Evolutionary conservation across 1,140 invertebrate genomes (phyloP).

Genomic region (Agrilus planipennis): DNA sequence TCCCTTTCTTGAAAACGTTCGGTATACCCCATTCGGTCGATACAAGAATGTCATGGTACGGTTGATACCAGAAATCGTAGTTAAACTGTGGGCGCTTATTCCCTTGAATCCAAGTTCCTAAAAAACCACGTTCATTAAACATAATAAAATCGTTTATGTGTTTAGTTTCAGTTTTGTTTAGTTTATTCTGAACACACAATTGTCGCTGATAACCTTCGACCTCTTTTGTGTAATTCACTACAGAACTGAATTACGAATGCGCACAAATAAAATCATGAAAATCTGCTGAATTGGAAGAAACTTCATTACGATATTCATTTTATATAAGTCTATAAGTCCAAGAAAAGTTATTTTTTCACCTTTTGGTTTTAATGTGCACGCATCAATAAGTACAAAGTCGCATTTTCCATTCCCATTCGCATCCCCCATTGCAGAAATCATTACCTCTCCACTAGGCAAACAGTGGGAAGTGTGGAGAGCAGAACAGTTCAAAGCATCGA

Average conservation of each 20-base stretch:
- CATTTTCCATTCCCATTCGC: slow-evolving; percentile 66
- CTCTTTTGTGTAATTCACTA: too few species aligned
- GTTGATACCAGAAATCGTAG: slow-evolving; percentile 95
- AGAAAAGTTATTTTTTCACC: too few species aligned
- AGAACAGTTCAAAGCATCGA: slow-evolving; percentile 61
- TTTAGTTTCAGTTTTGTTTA: too few species aligned
- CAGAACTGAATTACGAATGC: too few species aligned
- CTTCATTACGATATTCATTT: too few species aligned
- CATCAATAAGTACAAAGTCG: slow-evolving; percentile 84
- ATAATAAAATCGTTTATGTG: too few species aligned
- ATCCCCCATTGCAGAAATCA: slow-evolving; percentile 91
- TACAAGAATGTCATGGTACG: slow-evolving; percentile 81
- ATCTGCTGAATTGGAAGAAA: too few species aligned
- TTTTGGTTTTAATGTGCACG: slow-evolving; percentile 62
- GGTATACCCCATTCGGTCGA: slow-evolving; percentile 88
- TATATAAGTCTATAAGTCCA: too few species aligned
- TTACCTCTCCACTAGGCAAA: slow-evolving; percentile 77
- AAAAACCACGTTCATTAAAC: too few species aligned
- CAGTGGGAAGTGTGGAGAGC: slow-evolving; percentile 92
- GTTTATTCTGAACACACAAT: too few species aligned
- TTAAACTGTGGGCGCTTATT: slow-evolving; percentile 54
- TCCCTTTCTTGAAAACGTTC: slow-evolving; percentile 68
- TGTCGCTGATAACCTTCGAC: too few species aligned
- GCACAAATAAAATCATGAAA: too few species aligned
- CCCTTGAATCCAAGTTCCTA: slow-evolving; percentile 53